Conservation (phyloP, 2,797 vertebrate species). For the Pampus argenteus region DNA sequence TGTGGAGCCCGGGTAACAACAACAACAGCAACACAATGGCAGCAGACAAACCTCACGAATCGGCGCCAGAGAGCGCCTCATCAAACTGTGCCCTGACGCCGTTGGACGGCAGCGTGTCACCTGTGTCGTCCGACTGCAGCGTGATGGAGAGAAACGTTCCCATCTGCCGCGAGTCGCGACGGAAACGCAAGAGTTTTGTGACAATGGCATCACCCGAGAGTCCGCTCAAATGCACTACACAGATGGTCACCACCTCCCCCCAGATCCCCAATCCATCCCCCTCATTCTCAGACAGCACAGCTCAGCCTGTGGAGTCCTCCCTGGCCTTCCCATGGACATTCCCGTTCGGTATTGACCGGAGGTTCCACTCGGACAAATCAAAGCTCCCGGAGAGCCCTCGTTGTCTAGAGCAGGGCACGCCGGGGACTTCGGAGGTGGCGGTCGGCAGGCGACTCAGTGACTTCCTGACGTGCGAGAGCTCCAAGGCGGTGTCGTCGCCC, state of each 20-base stretch:
- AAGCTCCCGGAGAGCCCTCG: constrained; percentile 94
- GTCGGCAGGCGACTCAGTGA: constrained; percentile 88
- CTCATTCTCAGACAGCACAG: constrained; percentile 89
- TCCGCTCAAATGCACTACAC: constrained; percentile 92
- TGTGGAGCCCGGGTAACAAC: constrained; percentile 90
- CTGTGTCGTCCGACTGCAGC: constrained; percentile 97
- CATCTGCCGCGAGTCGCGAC: constrained; percentile 92
- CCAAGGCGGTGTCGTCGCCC: constrained; percentile 87
- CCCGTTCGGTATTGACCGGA: constrained; percentile 94
- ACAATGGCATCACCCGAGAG: constrained; percentile 96
- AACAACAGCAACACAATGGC: constrained; percentile 66
- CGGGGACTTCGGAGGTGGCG: constrained; percentile 80
- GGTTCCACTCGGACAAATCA: constrained; percentile 93
- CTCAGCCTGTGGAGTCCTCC: constrained; percentile 94
- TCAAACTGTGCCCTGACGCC: constrained; percentile 92
- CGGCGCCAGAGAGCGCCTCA: constrained; percentile 88
- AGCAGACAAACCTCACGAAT: constrained; percentile 89
- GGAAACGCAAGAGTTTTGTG: constrained; percentile 95
- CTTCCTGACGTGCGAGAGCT: constrained; percentile 94
- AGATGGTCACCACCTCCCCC: constrained; percentile 89
- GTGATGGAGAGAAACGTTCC: constrained; percentile 95
- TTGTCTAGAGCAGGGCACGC: constrained; percentile 86
- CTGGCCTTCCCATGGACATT: constrained; percentile 98
- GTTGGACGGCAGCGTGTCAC: constrained; percentile 93
- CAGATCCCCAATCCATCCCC: constrained; percentile 94